These are phyloP conservation scores for Delia radicum DNA, from an alignment of 1,140 invertebrate genomes.

Conservation along the genomic window DNA sequence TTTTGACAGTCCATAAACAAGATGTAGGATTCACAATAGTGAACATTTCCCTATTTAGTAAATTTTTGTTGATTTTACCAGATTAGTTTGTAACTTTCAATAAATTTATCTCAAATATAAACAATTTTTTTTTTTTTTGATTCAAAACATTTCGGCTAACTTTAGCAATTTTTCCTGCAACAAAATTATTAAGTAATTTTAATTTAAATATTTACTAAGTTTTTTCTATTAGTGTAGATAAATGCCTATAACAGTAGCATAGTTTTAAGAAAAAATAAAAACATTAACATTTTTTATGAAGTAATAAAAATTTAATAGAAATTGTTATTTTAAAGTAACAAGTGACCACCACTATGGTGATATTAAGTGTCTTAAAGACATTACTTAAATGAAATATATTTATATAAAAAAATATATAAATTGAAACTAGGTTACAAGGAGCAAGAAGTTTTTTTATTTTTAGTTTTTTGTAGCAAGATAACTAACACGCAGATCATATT, in stretches of 20 bases:
- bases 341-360: not conserved
- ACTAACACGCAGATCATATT: not conserved
- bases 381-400: no score
- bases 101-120: no score
- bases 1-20: no score
- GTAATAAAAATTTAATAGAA: conserved; percentile 2
- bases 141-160: not conserved
- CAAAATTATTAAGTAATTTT: no score
- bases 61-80: no score
- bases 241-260: not conserved
- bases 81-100: no score
- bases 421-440: not conserved
- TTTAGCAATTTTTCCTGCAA: not conserved
- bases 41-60: no score
- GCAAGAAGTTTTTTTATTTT: not conserved
- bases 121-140: not conserved
- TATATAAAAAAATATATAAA: not conserved
- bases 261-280: not conserved
- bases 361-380: not conserved
- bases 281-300: not conserved
- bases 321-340: not conserved
- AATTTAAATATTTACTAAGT: no score
- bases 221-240: no score
- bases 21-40: no score
- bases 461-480: not conserved